A percentile compares a stretch with the other conserved stretches of the same genome.
Evolutionary conservation across 1,140 invertebrate species (phyloP).

Genomic region (Asobara japonica): DNA sequence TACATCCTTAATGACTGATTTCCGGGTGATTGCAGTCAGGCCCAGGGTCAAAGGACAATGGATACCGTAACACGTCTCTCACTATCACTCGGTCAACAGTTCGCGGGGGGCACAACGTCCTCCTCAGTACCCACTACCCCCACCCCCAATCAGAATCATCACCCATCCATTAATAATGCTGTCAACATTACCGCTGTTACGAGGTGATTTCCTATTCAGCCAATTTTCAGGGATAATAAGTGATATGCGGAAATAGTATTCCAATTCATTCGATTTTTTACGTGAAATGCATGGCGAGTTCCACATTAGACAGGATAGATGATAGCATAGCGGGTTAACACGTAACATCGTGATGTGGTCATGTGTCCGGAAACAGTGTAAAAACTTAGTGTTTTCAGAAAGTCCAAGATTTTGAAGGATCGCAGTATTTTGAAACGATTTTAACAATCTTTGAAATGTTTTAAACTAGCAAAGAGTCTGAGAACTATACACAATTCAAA

Average conservation of each 20-base stretch:
- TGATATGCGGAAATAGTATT: neutral
- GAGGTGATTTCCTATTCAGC: constrained; percentile 41
- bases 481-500: too few species aligned
- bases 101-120: constrained; percentile 41
- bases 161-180: constrained; percentile 44
- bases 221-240: neutral
- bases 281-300: neutral
- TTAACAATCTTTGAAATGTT: too few species aligned
- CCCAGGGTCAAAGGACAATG: constrained; percentile 32
- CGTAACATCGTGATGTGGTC: too few species aligned
- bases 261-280: neutral
- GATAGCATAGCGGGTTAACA: too few species aligned
- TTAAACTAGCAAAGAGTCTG: too few species aligned
- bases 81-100: constrained; percentile 49
- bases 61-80: constrained; percentile 41
- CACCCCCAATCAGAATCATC: constrained; percentile 41
- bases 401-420: too few species aligned
- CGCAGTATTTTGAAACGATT: too few species aligned
- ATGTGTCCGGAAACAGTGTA: too few species aligned
- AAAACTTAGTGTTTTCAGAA: too few species aligned
- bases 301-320: too few species aligned
- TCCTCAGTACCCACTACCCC: constrained; percentile 44
- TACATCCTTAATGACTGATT: constrained; percentile 32
- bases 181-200: constrained; percentile 35
- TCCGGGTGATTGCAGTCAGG: constrained; percentile 48